Conservation (phyloP, 1,140 invertebrate genomes). For the Ostrea edulis region DNA sequence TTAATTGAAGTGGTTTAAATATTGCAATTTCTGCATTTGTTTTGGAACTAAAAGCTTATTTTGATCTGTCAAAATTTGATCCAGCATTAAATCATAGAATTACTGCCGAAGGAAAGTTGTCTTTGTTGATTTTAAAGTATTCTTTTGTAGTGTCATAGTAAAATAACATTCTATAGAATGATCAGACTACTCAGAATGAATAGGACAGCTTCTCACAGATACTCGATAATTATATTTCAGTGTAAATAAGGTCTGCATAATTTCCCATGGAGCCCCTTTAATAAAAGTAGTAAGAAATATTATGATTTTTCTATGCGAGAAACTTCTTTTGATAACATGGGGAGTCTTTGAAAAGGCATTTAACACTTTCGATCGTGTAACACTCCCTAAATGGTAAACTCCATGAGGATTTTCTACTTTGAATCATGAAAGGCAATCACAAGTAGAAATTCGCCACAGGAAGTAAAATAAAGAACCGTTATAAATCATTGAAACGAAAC, state of each 20-base stretch:
- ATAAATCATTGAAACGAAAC: conserved; percentile 23
- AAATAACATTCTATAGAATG: background rate
- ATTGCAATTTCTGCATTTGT: too few relatives aligned
- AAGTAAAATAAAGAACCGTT: conserved; percentile 35
- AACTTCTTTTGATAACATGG: conserved; percentile 23
- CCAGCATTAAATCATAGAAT: too few relatives aligned
- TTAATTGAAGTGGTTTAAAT: too few relatives aligned
- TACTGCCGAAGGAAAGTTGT: too few relatives aligned
- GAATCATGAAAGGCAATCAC: conserved; percentile 34
- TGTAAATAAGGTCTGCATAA: background rate
- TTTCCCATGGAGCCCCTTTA: conserved; percentile 16
- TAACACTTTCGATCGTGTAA: conserved; percentile 37
- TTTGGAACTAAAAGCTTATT: too few relatives aligned
- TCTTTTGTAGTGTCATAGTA: background rate
- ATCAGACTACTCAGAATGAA: background rate
- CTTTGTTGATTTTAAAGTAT: background rate
- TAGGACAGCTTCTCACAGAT: background rate
- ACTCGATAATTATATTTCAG: background rate
- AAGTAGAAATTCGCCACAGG: conserved; percentile 30
- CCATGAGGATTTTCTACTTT: conserved; percentile 27
- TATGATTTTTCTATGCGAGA: conserved; percentile 17
- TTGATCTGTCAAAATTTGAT: too few relatives aligned
- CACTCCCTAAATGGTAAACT: conserved; percentile 38
- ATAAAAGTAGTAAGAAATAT: conserved; percentile 17
- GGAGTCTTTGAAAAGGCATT: conserved; percentile 3